Percentiles rank a stretch among this genome's conserved stretches.
phyloP scores from a whole-genome alignment of 2,113 vertebrate genomes.

The Microtus ochrogaster region DNA sequence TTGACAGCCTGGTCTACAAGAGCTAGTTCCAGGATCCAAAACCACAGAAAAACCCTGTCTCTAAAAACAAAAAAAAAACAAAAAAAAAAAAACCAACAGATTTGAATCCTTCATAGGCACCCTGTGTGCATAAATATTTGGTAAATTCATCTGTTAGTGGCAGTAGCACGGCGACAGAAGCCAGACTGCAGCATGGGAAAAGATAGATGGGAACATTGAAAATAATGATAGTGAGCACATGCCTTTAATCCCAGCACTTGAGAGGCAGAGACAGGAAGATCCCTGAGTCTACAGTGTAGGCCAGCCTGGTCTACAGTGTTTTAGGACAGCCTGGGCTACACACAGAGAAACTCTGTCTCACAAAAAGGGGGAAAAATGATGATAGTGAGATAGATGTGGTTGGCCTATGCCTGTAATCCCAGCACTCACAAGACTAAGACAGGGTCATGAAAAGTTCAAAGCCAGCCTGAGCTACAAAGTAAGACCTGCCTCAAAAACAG shows the following conservation, averaged over 20 bases:
- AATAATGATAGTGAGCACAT: neutral
- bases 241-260: no score
- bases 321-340: neutral
- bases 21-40: no score
- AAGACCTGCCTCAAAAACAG: neutral
- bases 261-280: neutral
- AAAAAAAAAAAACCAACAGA: neutral
- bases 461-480: neutral
- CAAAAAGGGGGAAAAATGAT: rapidly evolving
- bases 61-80: no score
- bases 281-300: neutral
- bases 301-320: neutral
- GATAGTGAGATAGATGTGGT: no score
- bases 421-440: neutral
- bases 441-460: neutral
- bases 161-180: neutral
- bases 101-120: neutral
- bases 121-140: neutral
- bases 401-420: neutral
- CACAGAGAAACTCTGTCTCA: neutral
- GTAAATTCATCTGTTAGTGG: no score
- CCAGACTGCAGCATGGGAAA: neutral
- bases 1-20: no score
- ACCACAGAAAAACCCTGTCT: no score
- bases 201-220: neutral